Conservation (phyloP, 2,797 vertebrate species). For the Melanotaenia parkinsoni region DNA sequence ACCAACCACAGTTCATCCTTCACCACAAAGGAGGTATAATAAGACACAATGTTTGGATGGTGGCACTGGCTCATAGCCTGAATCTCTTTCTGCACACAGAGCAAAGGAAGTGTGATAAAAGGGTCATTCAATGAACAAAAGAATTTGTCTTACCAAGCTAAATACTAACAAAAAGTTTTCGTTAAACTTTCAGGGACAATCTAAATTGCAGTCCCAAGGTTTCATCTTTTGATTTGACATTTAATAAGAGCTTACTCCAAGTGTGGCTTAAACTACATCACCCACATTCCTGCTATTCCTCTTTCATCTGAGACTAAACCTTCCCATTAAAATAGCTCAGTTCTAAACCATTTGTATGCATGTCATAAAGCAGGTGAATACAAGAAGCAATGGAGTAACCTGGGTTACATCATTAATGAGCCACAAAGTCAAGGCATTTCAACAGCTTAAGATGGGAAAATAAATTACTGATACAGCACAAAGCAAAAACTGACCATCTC, state of each 20-base stretch:
- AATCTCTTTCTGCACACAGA: slow-evolving; percentile 93
- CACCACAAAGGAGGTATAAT: slow-evolving; percentile 98
- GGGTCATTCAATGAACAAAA: slow-evolving; percentile 13
- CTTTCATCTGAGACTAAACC: neutral
- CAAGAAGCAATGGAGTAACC: slow-evolving; percentile 23
- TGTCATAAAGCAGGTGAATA: neutral
- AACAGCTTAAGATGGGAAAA: neutral
- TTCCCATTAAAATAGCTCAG: slow-evolving; percentile 16
- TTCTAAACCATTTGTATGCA: slow-evolving; percentile 11
- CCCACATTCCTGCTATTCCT: neutral
- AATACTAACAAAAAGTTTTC: slow-evolving; percentile 16
- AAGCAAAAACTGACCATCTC: neutral
- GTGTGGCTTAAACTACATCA: slow-evolving; percentile 6
- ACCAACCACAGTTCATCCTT: slow-evolving; percentile 98
- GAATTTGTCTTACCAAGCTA: neutral
- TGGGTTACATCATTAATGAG: slow-evolving; percentile 41
- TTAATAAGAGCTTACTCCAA: neutral
- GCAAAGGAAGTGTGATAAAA: slow-evolving; percentile 15
- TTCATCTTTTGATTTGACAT: slow-evolving; percentile 8
- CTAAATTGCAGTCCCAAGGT: neutral
- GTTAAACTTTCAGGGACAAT: neutral
- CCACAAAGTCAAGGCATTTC: slow-evolving; percentile 17
- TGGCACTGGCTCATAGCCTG: slow-evolving; percentile 99
- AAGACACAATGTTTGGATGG: slow-evolving; percentile 97
- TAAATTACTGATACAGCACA: neutral